Percentiles rank a stretch among this genome's conserved stretches.
phyloP scores from a whole-genome alignment of 2,888 invertebrate species.

The Amphipoea oculea region DNA sequence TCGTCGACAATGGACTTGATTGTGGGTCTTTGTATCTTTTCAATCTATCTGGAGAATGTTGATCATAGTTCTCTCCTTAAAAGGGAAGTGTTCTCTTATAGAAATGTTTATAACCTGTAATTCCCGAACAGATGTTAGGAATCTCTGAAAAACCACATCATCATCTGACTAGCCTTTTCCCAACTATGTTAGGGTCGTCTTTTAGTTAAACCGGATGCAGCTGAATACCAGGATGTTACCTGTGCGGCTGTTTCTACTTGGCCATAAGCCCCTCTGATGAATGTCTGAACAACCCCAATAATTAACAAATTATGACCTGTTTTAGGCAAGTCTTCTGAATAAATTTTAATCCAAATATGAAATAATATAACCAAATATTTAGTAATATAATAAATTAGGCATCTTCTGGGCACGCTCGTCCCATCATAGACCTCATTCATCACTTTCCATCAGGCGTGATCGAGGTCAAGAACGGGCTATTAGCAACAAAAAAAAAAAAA shows the following conservation, averaged over 20 bases:
- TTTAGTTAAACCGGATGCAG: neutral
- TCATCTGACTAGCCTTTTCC: neutral
- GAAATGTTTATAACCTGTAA: neutral
- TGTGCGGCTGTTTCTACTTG: neutral
- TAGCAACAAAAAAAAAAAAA: too few relatives aligned
- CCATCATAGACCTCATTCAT: too few relatives aligned
- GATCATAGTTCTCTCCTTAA: neutral
- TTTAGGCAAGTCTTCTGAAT: neutral
- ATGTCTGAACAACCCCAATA: neutral
- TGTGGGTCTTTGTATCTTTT: conserved; percentile 27
- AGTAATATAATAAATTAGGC: neutral
- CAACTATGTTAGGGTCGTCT: neutral
- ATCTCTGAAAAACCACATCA: neutral
- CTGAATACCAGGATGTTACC: too few relatives aligned
- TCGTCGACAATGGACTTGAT: conserved; percentile 36
- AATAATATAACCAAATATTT: neutral
- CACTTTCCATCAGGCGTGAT: too few relatives aligned
- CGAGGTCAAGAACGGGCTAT: too few relatives aligned
- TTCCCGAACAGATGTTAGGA: neutral
- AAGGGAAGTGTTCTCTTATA: conserved; percentile 3
- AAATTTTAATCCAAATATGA: neutral
- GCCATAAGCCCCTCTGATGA: neutral
- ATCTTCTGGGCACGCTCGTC: too few relatives aligned
- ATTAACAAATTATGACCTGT: too few relatives aligned
- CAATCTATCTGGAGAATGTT: conserved; percentile 21